A percentile compares a stretch with the other conserved stretches of the same genome.
Evolutionary conservation across 2,797 vertebrate species (phyloP).

Genomic region (Hypotaenidia okinawae): DNA sequence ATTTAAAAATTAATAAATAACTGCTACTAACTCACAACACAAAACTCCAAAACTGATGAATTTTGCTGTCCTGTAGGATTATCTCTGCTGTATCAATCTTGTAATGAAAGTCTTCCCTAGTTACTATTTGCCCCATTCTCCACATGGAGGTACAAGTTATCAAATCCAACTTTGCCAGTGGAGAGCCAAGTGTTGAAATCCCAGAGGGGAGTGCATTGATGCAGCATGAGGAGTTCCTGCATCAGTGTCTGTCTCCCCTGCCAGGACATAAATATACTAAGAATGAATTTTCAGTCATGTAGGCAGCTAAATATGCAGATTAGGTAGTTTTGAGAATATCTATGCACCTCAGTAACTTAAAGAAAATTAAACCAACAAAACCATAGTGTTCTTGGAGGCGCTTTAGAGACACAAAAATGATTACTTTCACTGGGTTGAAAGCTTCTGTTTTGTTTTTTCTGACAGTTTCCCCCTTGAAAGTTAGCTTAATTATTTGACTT

Average conservation of each 20-base stretch:
- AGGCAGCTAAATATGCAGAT: background rate
- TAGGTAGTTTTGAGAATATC: background rate
- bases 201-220: background rate
- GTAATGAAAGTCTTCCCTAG: background rate
- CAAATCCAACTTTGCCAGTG: background rate
- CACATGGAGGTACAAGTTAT: background rate
- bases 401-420: background rate
- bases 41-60: background rate
- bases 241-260: background rate
- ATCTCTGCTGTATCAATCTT: background rate
- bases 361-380: background rate
- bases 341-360: background rate
- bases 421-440: background rate
- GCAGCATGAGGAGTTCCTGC: background rate
- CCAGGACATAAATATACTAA: background rate
- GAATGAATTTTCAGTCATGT: background rate
- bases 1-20: background rate
- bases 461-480: background rate
- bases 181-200: background rate
- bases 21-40: background rate
- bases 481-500: constrained; percentile 14
- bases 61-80: background rate
- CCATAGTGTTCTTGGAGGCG: background rate
- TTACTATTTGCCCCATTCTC: background rate
- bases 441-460: background rate